phyloP scores from a whole-genome alignment of 1,140 invertebrate genomes.

The Brachionus rotundiformis region DNA sequence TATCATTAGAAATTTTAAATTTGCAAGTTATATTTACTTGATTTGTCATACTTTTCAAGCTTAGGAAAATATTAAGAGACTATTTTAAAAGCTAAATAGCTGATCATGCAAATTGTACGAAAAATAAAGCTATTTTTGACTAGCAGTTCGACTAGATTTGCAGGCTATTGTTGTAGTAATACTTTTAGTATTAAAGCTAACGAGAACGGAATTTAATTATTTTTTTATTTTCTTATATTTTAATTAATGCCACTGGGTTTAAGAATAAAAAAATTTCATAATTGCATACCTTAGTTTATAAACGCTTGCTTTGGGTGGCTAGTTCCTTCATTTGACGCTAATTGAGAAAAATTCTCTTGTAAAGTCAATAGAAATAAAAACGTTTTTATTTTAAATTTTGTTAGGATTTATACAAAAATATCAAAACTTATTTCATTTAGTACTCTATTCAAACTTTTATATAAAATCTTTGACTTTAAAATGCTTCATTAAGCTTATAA shows the following conservation, averaged over 20 bases:
- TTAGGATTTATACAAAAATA: background rate
- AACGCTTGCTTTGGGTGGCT: background rate
- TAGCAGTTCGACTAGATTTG: background rate
- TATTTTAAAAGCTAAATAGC: background rate
- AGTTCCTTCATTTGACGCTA: background rate
- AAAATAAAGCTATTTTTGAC: background rate
- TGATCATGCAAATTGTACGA: slow-evolving; percentile 34
- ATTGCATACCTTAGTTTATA: background rate
- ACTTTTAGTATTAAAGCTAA: background rate
- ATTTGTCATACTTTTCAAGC: background rate
- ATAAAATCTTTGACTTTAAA: background rate
- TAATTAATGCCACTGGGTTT: slow-evolving; percentile 25
- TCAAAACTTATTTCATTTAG: background rate
- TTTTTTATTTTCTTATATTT: slow-evolving; percentile 1
- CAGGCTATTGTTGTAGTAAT: slow-evolving; percentile 9
- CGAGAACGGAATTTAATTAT: background rate
- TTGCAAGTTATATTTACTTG: background rate
- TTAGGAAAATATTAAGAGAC: background rate
- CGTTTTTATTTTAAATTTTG: background rate
- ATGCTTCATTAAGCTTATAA: background rate
- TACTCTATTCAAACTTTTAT: background rate
- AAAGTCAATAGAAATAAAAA: background rate
- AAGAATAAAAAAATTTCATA: background rate
- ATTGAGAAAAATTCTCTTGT: background rate
- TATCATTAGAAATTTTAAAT: background rate